These are phyloP conservation scores for Oenanthe oenanthe DNA, from an alignment of 2,113 vertebrate genomes.

Conservation along the genomic window DNA sequence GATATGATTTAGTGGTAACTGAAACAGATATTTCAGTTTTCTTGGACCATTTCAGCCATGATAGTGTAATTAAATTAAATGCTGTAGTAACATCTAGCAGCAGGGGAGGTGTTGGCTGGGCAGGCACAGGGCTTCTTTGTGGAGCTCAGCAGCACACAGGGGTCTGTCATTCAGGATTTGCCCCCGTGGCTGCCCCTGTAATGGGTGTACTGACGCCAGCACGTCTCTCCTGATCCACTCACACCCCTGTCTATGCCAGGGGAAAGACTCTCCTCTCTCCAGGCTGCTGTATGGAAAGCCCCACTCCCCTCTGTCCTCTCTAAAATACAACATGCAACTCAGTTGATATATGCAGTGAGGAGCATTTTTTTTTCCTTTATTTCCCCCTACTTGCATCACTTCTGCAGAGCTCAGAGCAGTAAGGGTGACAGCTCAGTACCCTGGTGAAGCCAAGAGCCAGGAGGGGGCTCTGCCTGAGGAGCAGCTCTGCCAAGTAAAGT, in stretches of 20 bases:
- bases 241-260: background rate
- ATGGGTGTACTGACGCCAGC: background rate
- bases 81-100: background rate
- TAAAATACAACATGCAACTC: background rate
- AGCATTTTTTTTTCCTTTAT: background rate
- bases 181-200: background rate
- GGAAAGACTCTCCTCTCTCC: background rate
- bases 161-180: background rate
- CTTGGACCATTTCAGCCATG: background rate
- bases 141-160: background rate
- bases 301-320: background rate
- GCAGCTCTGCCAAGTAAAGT: background rate
- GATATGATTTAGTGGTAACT: background rate
- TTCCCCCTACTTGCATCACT: background rate
- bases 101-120: background rate
- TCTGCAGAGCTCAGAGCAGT: background rate
- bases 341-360: background rate
- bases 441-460: background rate
- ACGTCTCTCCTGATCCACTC: background rate
- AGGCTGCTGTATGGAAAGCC: fast-evolving
- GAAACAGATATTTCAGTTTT: background rate
- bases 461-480: background rate
- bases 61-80: background rate
- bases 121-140: background rate
- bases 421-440: background rate